These are phyloP conservation scores for Nettapus auritus DNA, from an alignment of 2,113 vertebrate species.

Conservation along the genomic window DNA sequence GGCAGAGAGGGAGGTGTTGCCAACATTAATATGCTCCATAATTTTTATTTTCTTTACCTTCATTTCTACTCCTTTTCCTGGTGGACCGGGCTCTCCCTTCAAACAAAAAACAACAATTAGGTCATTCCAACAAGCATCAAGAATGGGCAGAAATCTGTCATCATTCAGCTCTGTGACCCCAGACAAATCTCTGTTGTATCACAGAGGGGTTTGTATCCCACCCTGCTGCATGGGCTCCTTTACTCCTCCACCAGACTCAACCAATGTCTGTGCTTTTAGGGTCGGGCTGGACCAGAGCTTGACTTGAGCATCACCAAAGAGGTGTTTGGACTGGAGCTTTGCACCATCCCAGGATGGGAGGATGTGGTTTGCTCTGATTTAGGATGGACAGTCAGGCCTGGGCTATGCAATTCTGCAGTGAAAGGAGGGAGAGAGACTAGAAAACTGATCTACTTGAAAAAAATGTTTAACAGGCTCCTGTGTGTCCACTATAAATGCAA, in stretches of 20 bases:
- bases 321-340: neutral
- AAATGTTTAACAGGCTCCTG: neutral
- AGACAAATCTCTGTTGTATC: fast-evolving
- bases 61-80: constrained; percentile 63
- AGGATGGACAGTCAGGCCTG: neutral
- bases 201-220: neutral
- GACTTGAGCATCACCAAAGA: neutral
- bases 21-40: neutral
- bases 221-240: neutral
- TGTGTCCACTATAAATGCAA: neutral
- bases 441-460: neutral
- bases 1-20: neutral
- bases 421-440: neutral
- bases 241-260: fast-evolving
- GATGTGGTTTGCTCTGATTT: neutral
- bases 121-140: neutral
- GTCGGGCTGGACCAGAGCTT: neutral
- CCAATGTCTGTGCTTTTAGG: neutral
- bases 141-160: neutral
- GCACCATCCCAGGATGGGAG: neutral
- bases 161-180: fast-evolving
- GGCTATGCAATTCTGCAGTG: neutral
- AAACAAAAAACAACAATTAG: neutral
- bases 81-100: constrained; percentile 63
- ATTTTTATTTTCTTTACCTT: constrained; percentile 52